phyloP scores from a whole-genome alignment of 1,140 invertebrate species.

The Drosophila melanogaster region Release_6_plus_ISO1_MT NC_004354.4:20027501-20028000 shows the following conservation, averaged over 20 bases:
- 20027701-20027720: too few species aligned
- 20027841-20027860: constrained; percentile 55
- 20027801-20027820: constrained; percentile 67
- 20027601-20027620: too few species aligned
- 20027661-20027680: too few species aligned
- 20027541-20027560: too few species aligned
- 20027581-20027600: too few species aligned
- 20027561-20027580: too few species aligned
- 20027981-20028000: constrained; percentile 33
- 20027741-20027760: constrained; percentile 62
- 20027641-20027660: too few species aligned
- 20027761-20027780: constrained; percentile 63
- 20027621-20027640: too few species aligned
- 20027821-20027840: constrained; percentile 67
- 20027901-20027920: constrained; percentile 67
- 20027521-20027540: too few species aligned
- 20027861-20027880: constrained; percentile 6
- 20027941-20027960: constrained; percentile 87
- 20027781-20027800: constrained; percentile 65
- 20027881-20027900: constrained; percentile 24
- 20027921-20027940: constrained; percentile 85
- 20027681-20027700: too few species aligned
- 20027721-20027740: too few species aligned
- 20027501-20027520: too few species aligned
- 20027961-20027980: constrained; percentile 86